A percentile compares a stretch with the other conserved stretches of the same genome.
phyloP scores from a whole-genome alignment of 2,888 invertebrate genomes.

The Drosophila recens region DNA sequence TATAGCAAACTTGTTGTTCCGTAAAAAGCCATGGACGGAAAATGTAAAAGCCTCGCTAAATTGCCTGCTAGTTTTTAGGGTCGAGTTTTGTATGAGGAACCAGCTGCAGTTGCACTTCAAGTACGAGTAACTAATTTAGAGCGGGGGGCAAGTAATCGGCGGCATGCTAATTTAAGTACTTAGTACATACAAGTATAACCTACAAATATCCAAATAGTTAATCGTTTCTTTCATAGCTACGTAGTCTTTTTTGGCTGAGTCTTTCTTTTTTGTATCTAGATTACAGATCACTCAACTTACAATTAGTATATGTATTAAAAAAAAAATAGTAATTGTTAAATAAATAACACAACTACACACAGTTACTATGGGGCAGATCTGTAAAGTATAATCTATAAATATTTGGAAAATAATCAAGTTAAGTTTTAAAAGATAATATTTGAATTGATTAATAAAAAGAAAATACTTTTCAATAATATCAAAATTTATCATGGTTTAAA shows the following conservation, averaged over 20 bases:
- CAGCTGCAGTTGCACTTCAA: conserved; percentile 50
- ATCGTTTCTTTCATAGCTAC: conserved; percentile 26
- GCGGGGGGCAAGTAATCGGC: conserved; percentile 43
- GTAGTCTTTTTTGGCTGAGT: conserved; percentile 56
- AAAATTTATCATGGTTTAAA: background rate
- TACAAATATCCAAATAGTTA: conserved; percentile 19
- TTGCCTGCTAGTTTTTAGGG: background rate
- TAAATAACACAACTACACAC: conserved; percentile 42
- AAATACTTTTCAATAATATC: conserved; percentile 1
- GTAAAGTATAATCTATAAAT: conserved; percentile 10
- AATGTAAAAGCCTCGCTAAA: conserved; percentile 57
- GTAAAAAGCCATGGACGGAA: conserved; percentile 67
- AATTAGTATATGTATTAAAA: conserved; percentile 27
- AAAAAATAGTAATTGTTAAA: conserved; percentile 9
- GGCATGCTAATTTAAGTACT: conserved; percentile 38
- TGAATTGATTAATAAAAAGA: background rate
- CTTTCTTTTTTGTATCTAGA: conserved; percentile 50
- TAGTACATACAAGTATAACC: conserved; percentile 21
- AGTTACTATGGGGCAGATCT: conserved; percentile 38
- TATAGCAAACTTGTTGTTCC: conserved; percentile 41
- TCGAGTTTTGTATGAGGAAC: conserved; percentile 20
- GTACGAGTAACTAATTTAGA: conserved; percentile 36
- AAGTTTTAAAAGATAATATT: background rate
- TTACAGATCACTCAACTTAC: conserved; percentile 52
- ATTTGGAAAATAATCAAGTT: background rate